Evolutionary conservation across 23 tunicate genomes (phyloP).

Genomic region (Styela clava): DNA sequence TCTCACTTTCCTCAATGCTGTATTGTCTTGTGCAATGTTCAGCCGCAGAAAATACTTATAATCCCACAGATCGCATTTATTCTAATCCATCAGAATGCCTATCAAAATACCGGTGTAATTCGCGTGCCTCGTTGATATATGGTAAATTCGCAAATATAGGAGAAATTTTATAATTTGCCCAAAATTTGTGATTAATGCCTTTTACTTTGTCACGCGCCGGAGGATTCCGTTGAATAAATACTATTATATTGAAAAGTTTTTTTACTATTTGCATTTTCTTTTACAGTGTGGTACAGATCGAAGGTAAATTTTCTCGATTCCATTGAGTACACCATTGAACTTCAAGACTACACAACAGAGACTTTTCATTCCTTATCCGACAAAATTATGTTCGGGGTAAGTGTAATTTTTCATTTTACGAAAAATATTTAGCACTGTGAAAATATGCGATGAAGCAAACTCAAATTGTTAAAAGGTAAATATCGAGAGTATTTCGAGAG

Average conservation of each 20-base stretch:
- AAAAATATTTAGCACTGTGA: no score
- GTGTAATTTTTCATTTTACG: no score
- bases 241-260: no score
- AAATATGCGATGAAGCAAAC: no score
- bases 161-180: no score
- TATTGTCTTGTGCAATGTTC: background rate
- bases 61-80: background rate
- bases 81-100: background rate
- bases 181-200: no score
- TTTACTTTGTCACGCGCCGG: no score
- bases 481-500: no score
- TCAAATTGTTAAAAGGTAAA: no score
- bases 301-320: constrained; percentile 76
- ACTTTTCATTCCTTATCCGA: constrained; percentile 41
- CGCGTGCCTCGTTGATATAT: background rate
- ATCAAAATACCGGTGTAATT: background rate
- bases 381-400: constrained; percentile 77
- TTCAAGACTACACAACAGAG: constrained; percentile 61
- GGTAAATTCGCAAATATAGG: no score
- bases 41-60: background rate
- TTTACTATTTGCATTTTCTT: background rate
- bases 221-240: no score
- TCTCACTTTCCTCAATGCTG: no score
- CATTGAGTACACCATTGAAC: constrained; percentile 43
- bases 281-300: constrained; percentile 71